Evolutionary conservation across 30 jellyfish, hydroid and myxozoan species (phyloP).

Genomic region (Turritopsis rubra): DNA sequence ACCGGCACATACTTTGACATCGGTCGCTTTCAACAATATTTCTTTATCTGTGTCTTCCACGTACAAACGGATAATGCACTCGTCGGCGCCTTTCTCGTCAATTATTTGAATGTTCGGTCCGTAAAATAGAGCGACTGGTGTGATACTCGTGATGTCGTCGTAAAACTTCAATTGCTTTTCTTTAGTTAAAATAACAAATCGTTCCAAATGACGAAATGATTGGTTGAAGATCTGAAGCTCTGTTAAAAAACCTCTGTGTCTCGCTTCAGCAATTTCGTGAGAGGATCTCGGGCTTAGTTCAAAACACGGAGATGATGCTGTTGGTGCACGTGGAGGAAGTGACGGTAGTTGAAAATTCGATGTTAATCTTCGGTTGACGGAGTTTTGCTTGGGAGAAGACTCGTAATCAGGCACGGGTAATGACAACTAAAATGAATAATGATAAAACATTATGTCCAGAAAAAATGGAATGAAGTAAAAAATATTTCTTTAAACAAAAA

Average conservation of each 20-base stretch:
- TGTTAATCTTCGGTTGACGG: slow-evolving; percentile 4
- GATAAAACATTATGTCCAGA: neutral
- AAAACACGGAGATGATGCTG: neutral
- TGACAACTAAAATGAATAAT: neutral
- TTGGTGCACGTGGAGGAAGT: slow-evolving; percentile 13
- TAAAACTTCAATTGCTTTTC: slow-evolving; percentile 37
- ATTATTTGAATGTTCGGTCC: slow-evolving; percentile 19
- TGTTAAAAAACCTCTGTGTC: slow-evolving; percentile 6
- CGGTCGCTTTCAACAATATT: slow-evolving; percentile 12
- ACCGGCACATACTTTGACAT: slow-evolving; percentile 15
- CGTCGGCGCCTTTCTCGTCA: slow-evolving; percentile 33
- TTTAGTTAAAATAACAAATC: slow-evolving; percentile 23
- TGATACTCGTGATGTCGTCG: slow-evolving; percentile 19
- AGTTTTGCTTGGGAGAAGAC: neutral
- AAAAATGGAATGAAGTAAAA: neutral
- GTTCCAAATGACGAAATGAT: slow-evolving; percentile 36
- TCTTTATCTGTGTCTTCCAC: slow-evolving; percentile 10
- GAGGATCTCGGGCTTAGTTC: neutral
- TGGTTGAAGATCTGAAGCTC: slow-evolving; percentile 31
- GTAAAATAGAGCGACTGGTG: slow-evolving; percentile 21
- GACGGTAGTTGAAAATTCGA: neutral
- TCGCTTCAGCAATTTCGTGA: slow-evolving; percentile 14
- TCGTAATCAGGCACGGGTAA: neutral
- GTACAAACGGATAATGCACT: slow-evolving; percentile 21
- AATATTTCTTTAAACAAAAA: neutral